Evolutionary conservation across 2,113 vertebrate species (phyloP).

Genomic region (Synchiropus splendidus): DNA sequence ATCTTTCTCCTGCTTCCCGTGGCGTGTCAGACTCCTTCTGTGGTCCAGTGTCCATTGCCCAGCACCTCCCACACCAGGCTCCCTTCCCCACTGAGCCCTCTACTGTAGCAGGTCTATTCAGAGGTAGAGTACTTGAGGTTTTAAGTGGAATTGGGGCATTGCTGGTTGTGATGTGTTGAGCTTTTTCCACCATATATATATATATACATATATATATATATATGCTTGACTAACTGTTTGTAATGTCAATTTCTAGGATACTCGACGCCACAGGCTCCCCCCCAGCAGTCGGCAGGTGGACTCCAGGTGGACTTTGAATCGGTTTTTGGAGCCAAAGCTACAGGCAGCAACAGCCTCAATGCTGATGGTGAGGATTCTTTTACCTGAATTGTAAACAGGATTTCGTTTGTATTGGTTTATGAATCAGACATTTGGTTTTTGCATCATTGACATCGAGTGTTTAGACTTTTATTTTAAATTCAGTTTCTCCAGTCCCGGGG

Average conservation of each 20-base stretch:
- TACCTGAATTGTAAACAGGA: too few species aligned
- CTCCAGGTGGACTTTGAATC: constrained; percentile 98
- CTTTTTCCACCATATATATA: too few species aligned
- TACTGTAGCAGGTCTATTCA: constrained; percentile 85
- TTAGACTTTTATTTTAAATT: too few species aligned
- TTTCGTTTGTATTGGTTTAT: too few species aligned
- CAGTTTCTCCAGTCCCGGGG: too few species aligned
- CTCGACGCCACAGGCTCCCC: constrained; percentile 78
- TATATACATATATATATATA: too few species aligned
- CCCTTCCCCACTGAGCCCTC: constrained; percentile 78
- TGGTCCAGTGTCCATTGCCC: constrained; percentile 73
- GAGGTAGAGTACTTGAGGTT: constrained; percentile 72
- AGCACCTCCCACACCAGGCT: constrained; percentile 78
- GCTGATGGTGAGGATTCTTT: constrained; percentile 74
- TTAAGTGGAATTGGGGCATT: constrained; percentile 8
- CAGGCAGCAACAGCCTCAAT: constrained; percentile 71
- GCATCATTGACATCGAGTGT: too few species aligned
- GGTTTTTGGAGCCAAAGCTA: constrained; percentile 90
- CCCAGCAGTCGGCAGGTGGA: constrained; percentile 76
- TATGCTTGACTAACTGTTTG: not conserved
- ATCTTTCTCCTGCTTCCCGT: constrained; percentile 42
- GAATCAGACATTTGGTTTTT: too few species aligned
- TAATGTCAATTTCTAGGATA: constrained; percentile 69
- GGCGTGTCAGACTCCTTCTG: constrained; percentile 84
- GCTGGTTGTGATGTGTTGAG: constrained; percentile 1